A percentile compares a stretch with the other conserved stretches of the same genome.
These are phyloP conservation scores for Spongilla lacustris DNA, from an alignment of 37 sponge, comb jelly and placozoan genomes.

Conservation along the genomic window DNA sequence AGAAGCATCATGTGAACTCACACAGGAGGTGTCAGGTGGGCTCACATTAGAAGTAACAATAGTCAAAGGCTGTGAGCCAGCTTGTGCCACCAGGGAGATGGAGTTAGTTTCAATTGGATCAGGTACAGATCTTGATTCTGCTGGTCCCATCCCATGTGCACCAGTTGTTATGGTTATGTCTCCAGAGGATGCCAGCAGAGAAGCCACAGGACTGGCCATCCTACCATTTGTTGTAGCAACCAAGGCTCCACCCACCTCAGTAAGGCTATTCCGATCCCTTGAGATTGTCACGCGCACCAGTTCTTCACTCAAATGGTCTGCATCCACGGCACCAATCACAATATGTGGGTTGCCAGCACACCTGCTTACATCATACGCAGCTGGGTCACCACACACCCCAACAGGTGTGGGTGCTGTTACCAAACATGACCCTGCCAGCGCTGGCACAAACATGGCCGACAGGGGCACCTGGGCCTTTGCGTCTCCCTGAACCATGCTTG, in stretches of 20 bases:
- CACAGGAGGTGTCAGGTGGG: neutral
- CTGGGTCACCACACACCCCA: too few species aligned
- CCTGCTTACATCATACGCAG: neutral
- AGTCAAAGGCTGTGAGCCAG: neutral
- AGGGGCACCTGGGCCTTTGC: neutral
- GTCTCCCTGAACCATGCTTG: neutral
- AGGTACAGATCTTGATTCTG: neutral
- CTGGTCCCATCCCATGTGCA: neutral
- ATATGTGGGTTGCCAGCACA: neutral
- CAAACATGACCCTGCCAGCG: neutral
- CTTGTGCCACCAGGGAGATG: too few species aligned
- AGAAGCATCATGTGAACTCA: neutral
- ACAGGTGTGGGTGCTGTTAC: neutral
- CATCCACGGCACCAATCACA: too few species aligned
- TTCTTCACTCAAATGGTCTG: too few species aligned
- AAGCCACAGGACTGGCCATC: neutral
- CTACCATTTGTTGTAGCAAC: neutral
- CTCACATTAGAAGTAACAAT: neutral
- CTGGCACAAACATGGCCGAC: neutral
- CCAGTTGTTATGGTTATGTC: neutral
- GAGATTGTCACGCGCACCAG: too few species aligned
- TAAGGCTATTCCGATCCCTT: too few species aligned
- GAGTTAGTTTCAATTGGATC: neutral
- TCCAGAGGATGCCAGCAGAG: neutral
- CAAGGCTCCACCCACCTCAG: too few species aligned